phyloP scores from a whole-genome alignment of 2,797 vertebrate species.

The Xenentodon cancila region DNA sequence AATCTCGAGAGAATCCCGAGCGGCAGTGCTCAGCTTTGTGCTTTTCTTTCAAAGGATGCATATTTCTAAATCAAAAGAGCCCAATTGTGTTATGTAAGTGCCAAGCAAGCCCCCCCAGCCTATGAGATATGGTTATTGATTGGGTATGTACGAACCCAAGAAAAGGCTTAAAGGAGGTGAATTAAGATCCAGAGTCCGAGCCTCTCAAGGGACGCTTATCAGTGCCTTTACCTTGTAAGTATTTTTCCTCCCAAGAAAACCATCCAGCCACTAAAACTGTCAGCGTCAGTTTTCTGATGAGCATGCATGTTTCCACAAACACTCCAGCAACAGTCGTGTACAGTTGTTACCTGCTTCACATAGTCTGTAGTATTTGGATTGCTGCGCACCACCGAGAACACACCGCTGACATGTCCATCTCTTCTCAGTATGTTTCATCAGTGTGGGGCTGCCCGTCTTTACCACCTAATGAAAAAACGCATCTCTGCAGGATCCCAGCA shows the following conservation, averaged over 20 bases:
- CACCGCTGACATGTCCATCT: not conserved
- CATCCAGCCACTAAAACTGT: conserved; percentile 70
- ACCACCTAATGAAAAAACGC: conserved; percentile 6
- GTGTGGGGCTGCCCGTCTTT: not conserved
- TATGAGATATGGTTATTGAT: conserved; percentile 98
- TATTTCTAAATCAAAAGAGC: conserved; percentile 97
- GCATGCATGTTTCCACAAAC: conserved; percentile 70
- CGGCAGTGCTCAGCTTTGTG: conserved; percentile 95
- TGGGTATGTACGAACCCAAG: conserved; percentile 87
- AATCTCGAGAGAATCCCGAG: conserved; percentile 63
- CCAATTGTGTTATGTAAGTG: conserved; percentile 92
- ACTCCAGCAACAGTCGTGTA: conserved; percentile 5
- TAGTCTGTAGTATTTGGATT: conserved; percentile 1
- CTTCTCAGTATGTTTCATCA: too few species aligned
- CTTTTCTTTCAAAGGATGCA: conserved; percentile 98
- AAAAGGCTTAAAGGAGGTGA: conserved; percentile 93
- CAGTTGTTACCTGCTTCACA: conserved; percentile 7
- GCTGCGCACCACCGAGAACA: not conserved
- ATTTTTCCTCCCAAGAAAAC: conserved; percentile 83
- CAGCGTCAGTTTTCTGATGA: conserved; percentile 50
- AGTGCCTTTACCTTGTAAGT: conserved; percentile 95
- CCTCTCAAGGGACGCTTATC: conserved; percentile 96
- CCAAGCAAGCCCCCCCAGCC: conserved; percentile 78
- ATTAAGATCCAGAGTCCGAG: conserved; percentile 96
- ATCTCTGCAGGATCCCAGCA: conserved; percentile 86